These are phyloP conservation scores for Sebastes trivittatus DNA, from an alignment of 2,797 vertebrate genomes.

Conservation along the genomic window DNA sequence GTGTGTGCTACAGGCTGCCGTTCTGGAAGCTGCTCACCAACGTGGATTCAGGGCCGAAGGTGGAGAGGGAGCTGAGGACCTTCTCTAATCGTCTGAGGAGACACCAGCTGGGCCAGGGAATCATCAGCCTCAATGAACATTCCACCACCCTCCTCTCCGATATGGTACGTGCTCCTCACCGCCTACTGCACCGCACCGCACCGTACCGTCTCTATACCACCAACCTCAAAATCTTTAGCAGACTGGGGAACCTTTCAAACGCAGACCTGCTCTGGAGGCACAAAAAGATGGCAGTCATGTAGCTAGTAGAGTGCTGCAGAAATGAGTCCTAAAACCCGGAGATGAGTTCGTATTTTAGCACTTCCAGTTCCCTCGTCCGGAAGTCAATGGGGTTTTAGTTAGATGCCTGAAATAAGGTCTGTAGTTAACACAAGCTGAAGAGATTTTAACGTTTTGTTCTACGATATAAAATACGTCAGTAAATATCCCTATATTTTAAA, in stretches of 20 bases:
- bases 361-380: too few species aligned
- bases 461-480: too few species aligned
- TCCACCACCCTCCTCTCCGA: conserved; percentile 87
- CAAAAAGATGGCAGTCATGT: background rate
- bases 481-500: too few species aligned
- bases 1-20: conserved; percentile 76
- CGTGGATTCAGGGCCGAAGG: conserved; percentile 81
- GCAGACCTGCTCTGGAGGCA: background rate
- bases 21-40: conserved; percentile 85
- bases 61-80: conserved; percentile 87
- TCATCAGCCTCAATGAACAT: conserved; percentile 89
- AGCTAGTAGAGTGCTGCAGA: fast-evolving
- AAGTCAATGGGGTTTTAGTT: too few species aligned
- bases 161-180: conserved; percentile 70
- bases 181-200: background rate
- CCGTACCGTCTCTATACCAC: background rate
- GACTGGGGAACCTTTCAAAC: background rate
- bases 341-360: too few species aligned
- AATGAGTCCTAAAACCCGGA: too few species aligned
- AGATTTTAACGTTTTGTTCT: too few species aligned
- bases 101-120: conserved; percentile 85
- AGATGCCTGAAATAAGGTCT: too few species aligned
- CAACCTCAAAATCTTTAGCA: background rate
- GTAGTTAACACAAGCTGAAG: too few species aligned
- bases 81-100: conserved; percentile 87